phyloP scores from a whole-genome alignment of 2,113 vertebrate genomes.

The Odocoileus hemionus region DNA sequence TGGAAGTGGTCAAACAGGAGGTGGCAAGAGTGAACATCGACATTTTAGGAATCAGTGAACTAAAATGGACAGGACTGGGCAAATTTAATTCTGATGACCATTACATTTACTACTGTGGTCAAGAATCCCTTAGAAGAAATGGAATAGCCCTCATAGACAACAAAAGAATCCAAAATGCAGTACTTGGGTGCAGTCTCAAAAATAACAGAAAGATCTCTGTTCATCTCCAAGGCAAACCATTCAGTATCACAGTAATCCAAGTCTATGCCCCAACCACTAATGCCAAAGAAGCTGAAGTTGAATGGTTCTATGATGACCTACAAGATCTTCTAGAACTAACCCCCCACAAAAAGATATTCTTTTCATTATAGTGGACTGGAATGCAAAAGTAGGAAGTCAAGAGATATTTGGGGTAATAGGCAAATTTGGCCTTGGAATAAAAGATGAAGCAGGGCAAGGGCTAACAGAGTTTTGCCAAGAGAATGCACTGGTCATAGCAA shows the following conservation, averaged over 20 bases:
- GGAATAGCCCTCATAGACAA: background rate
- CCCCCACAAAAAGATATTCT: rapidly evolving
- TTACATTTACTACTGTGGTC: background rate
- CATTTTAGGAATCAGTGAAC: background rate
- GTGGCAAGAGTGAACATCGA: background rate
- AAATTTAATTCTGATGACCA: background rate
- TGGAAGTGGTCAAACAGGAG: background rate
- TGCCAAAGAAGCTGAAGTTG: background rate
- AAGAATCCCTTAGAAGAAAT: background rate
- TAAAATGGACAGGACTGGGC: background rate
- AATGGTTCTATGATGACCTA: background rate
- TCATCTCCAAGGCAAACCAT: background rate
- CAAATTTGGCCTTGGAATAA: background rate
- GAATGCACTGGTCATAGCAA: background rate
- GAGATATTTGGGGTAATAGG: background rate
- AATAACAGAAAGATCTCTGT: background rate
- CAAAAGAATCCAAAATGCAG: background rate
- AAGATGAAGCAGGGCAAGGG: background rate
- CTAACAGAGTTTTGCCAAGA: background rate
- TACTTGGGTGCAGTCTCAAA: background rate
- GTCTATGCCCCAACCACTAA: background rate
- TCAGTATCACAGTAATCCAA: background rate
- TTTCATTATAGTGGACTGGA: background rate
- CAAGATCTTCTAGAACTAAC: background rate
- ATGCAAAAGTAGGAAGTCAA: background rate